phyloP scores from a whole-genome alignment of 1,140 invertebrate genomes.

The Drosophila ironensis region DNA sequence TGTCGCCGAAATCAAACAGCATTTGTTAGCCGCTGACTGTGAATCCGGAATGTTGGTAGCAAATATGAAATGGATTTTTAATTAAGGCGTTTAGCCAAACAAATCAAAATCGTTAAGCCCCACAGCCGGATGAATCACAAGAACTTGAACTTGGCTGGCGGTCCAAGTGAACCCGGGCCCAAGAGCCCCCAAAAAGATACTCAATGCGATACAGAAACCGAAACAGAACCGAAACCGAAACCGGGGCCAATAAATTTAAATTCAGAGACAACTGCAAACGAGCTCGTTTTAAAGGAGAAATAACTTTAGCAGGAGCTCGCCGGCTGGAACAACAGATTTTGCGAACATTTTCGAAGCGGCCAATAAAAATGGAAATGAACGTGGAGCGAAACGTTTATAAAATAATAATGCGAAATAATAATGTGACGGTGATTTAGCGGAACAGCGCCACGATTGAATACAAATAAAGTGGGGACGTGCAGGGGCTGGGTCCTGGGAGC shows the following conservation, averaged over 20 bases:
- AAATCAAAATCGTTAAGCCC: constrained; percentile 50
- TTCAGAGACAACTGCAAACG: constrained; percentile 59
- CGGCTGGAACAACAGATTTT: constrained; percentile 10
- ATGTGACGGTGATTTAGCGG: constrained; percentile 81
- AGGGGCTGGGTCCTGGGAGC: background rate
- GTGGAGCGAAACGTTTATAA: constrained; percentile 74
- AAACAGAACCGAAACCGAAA: constrained; percentile 10
- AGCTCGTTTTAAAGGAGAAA: constrained; percentile 61
- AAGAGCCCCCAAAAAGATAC: background rate
- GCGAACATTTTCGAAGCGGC: constrained; percentile 65
- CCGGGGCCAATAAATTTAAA: constrained; percentile 62
- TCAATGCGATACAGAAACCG: constrained; percentile 4
- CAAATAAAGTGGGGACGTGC: constrained; percentile 64
- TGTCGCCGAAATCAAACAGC: constrained; percentile 13
- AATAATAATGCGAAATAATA: constrained; percentile 81
- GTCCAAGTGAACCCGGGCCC: constrained; percentile 16
- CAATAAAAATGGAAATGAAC: constrained; percentile 81
- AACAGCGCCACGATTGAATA: constrained; percentile 80
- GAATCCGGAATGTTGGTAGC: constrained; percentile 62
- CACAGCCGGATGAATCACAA: constrained; percentile 58
- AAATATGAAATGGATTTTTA: constrained; percentile 71
- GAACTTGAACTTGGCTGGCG: constrained; percentile 40
- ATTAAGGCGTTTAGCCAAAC: constrained; percentile 74
- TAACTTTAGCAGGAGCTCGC: constrained; percentile 5
- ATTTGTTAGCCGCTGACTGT: constrained; percentile 24